Conservation (phyloP, 2,797 vertebrate genomes). For the Sebastes diploproa region DNA sequence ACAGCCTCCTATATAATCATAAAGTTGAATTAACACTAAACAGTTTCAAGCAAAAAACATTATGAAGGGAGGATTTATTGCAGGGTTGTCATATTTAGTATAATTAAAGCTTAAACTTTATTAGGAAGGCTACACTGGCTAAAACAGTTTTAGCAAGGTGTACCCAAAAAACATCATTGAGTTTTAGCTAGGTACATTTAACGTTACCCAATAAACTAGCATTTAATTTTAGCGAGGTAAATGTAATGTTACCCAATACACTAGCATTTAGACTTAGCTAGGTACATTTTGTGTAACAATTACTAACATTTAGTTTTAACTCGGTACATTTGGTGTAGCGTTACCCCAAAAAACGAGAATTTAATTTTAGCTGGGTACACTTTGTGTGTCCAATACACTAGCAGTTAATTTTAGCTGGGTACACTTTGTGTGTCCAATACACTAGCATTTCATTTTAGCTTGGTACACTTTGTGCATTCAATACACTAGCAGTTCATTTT, state of each 20-base stretch:
- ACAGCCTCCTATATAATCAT: background rate
- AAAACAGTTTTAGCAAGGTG: background rate
- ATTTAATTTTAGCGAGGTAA: background rate
- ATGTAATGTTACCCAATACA: background rate
- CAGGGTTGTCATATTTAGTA: background rate
- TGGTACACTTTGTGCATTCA: too few species aligned
- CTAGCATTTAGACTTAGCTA: background rate
- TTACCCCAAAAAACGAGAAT: too few species aligned
- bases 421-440: background rate
- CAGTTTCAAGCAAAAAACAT: background rate
- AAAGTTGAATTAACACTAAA: background rate
- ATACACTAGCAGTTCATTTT: background rate
- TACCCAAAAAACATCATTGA: background rate
- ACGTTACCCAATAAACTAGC: background rate
- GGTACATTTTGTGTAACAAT: background rate
- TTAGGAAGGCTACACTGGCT: background rate
- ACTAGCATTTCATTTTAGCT: too few species aligned
- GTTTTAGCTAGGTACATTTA: background rate
- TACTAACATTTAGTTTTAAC: background rate
- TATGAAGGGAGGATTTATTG: background rate
- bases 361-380: background rate
- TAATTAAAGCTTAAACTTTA: background rate
- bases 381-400: background rate
- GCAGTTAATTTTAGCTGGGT: background rate
- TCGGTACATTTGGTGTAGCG: background rate